A percentile compares a stretch with the other conserved stretches of the same genome.
Evolutionary conservation across 2,797 vertebrate genomes (phyloP).

Genomic region (Pantherophis alleghaniensis): DNA sequence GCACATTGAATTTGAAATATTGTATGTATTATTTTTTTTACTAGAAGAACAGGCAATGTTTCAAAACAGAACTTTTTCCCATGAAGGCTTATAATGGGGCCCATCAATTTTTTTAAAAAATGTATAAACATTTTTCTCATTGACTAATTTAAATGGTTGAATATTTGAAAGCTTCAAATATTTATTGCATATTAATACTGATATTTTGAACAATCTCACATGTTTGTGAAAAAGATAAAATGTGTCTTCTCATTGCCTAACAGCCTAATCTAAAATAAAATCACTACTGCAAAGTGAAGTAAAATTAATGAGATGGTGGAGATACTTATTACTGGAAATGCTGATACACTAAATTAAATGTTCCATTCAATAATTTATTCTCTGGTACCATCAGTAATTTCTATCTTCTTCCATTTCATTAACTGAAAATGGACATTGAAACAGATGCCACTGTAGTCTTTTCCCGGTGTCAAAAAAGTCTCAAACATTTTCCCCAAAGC

Average conservation of each 20-base stretch:
- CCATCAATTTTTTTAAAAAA: not conserved
- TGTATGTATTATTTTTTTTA: not conserved
- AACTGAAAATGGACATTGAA: constrained; percentile 39
- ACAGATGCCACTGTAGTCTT: constrained; percentile 16
- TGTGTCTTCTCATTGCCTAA: not conserved
- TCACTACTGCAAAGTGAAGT: not conserved
- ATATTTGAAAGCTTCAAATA: not conserved
- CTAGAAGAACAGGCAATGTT: not conserved
- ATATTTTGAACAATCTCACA: not conserved
- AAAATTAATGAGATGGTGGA: not conserved
- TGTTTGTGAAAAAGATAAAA: not conserved
- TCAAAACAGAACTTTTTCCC: not conserved
- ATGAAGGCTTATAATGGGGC: not conserved
- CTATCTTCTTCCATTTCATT: constrained; percentile 6
- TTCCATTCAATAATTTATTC: not conserved
- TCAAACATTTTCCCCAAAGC: constrained; percentile 34
- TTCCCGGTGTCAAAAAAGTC: not conserved
- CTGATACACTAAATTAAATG: not conserved
- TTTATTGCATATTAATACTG: not conserved
- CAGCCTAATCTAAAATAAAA: not conserved
- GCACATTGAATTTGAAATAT: not conserved
- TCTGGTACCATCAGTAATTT: not conserved
- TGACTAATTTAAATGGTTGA: not conserved
- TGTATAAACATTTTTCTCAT: not conserved
- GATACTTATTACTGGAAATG: not conserved